Evolutionary conservation across 2,113 vertebrate species (phyloP), one percentile per base, ranked within the genome.

Genomic region (Copsychus sechellarum): DNA sequence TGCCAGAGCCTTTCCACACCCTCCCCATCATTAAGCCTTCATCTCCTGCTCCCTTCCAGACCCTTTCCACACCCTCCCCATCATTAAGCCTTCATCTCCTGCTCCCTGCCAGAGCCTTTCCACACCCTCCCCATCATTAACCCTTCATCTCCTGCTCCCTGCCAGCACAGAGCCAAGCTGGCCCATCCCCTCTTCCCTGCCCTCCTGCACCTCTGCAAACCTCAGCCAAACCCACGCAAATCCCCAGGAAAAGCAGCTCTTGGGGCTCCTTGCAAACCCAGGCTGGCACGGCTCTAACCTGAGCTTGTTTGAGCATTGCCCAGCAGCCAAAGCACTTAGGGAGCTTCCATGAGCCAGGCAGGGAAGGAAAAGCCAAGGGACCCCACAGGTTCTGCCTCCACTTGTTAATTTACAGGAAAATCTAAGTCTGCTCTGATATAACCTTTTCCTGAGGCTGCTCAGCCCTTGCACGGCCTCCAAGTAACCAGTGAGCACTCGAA

Each of bases 61-160:
- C 9, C 40, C 40, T 42, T 42, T 14, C 40, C 40, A 42, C 40
- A 42, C 14, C 40, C 13, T 42, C 40, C 38, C 38, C 38, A 5
- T 42, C 40, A 42, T 42, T 42, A 42, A 42, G 12, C 40, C 40
- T 42, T 42, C 40, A 42, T 42, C 40, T 42, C 51, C 5, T 3
- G 42, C 3, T 36, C 72, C 91, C 77, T 69, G 36, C 57, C 87
- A 67, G 50, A 8, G 2, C 53, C 3, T 54, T 67, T 74, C 81
- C 90, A 64, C 87, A 76, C 84, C 92, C 95, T 79, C 15, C 80
- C 93, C 33, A n/a, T 91, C 26, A 88, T 21, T 15, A 8, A 5
- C 72, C 70, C 86, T 65, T 87, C 69, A 34, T 38, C 38, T 38
- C n/a, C 61, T 12, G 12, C 66, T 50, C 61, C 42, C 90, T n/a